Conservation (phyloP, 1,140 invertebrate genomes). For the Magallana angulata region DNA sequence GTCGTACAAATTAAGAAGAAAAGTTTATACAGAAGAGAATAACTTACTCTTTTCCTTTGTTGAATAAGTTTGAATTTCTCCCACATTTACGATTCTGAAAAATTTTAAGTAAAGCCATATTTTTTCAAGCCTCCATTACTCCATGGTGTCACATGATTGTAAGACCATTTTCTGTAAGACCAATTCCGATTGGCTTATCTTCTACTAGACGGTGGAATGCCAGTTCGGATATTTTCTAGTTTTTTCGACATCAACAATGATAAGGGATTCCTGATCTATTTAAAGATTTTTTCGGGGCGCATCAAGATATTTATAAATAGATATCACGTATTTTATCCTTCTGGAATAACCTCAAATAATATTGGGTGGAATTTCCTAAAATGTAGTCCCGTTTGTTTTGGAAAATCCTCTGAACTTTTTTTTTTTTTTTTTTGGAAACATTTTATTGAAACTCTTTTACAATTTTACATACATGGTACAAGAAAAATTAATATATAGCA, state of each 20-base stretch:
- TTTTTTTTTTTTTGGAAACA: too few relatives aligned
- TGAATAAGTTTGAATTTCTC: background rate
- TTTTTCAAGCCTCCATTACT: background rate
- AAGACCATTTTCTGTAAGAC: background rate
- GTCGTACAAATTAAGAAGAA: background rate
- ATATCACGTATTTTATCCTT: background rate
- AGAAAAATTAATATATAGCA: too few relatives aligned
- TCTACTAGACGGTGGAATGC: background rate
- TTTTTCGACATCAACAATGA: background rate
- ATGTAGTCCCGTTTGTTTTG: too few relatives aligned
- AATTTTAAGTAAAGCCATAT: slow-evolving; percentile 29
- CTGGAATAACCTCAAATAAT: background rate
- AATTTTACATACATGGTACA: too few relatives aligned
- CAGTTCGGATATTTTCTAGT: background rate
- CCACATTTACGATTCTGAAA: slow-evolving; percentile 18
- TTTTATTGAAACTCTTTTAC: too few relatives aligned
- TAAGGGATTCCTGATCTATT: background rate
- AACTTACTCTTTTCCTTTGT: slow-evolving; percentile 21
- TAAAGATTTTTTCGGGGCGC: background rate
- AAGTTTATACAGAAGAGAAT: background rate
- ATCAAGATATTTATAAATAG: background rate
- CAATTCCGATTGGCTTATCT: slow-evolving; percentile 32
- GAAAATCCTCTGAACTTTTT: too few relatives aligned
- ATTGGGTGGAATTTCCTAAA: too few relatives aligned
- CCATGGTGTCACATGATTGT: slow-evolving; percentile 23